Conservation (phyloP, 2,113 vertebrate species). For the Prunella fulvescens region DNA sequence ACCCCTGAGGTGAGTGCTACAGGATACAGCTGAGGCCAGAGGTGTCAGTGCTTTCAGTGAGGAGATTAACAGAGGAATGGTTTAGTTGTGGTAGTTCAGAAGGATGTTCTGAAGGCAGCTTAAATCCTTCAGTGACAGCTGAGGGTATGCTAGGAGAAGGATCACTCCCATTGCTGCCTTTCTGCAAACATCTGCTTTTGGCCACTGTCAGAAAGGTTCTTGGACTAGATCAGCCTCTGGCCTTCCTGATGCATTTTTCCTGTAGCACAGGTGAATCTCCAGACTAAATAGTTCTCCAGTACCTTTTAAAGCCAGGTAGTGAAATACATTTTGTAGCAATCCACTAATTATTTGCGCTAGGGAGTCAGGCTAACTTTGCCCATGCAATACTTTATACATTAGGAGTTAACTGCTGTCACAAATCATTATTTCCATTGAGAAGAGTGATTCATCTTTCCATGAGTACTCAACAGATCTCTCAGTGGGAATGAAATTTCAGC, state of each 20-base stretch:
- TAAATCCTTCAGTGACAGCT: background rate
- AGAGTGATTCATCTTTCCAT: slow-evolving; percentile 64
- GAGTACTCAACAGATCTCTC: slow-evolving; percentile 37
- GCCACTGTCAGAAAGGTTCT: background rate
- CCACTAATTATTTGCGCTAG: slow-evolving; percentile 41
- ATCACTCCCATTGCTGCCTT: background rate
- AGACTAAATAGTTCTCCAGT: background rate
- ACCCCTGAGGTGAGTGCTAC: background rate
- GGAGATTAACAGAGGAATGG: background rate
- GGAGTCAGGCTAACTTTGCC: slow-evolving; percentile 8
- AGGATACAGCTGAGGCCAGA: background rate
- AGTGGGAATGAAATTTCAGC: slow-evolving; percentile 59
- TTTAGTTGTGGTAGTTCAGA: background rate
- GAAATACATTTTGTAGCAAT: slow-evolving; percentile 42
- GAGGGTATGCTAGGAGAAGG: background rate
- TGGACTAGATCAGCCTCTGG: background rate
- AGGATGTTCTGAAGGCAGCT: background rate
- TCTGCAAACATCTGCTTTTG: background rate
- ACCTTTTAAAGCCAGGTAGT: background rate
- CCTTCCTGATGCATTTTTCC: background rate
- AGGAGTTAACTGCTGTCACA: slow-evolving; percentile 41
- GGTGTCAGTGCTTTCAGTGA: background rate
- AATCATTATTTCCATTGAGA: slow-evolving; percentile 68
- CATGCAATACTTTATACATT: slow-evolving; percentile 8
- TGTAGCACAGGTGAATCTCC: background rate